Conservation (phyloP, 2,113 vertebrate species). For the Eidolon helvum region DNA sequence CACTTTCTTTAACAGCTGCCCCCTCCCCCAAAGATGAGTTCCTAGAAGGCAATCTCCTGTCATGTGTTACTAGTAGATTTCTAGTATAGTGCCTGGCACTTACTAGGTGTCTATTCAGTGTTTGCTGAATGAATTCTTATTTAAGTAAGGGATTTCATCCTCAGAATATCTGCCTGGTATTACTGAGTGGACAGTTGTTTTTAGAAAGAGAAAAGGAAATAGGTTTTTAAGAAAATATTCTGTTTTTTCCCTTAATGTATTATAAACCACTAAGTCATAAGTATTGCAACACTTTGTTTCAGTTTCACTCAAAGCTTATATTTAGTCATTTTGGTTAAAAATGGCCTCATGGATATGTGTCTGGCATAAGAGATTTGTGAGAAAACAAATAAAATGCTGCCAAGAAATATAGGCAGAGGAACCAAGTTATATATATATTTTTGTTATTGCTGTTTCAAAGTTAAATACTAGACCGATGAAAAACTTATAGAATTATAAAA, state of each 20-base stretch:
- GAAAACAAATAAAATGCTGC: background rate
- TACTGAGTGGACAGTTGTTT: background rate
- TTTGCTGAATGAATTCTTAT: background rate
- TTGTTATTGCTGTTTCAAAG: conserved; percentile 33
- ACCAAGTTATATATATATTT: background rate
- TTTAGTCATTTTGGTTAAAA: conserved; percentile 43
- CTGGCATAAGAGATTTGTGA: background rate
- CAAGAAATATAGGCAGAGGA: background rate
- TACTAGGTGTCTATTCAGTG: background rate
- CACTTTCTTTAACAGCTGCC: background rate
- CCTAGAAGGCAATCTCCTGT: background rate
- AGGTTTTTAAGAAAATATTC: background rate
- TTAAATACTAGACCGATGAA: conserved; percentile 20
- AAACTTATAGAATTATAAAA: background rate
- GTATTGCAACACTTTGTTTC: background rate
- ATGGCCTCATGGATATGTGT: background rate
- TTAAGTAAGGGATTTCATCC: background rate
- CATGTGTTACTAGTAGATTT: background rate
- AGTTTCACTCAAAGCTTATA: conserved; percentile 12
- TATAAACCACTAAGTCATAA: background rate
- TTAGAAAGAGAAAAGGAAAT: background rate
- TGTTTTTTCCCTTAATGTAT: background rate
- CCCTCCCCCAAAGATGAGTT: background rate
- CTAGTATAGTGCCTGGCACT: background rate
- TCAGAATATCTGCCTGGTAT: background rate